Percentiles rank a stretch among this genome's conserved stretches.
Evolutionary conservation across 1,140 invertebrate genomes (phyloP).

Genomic region (Trinorchestia longiramus): DNA sequence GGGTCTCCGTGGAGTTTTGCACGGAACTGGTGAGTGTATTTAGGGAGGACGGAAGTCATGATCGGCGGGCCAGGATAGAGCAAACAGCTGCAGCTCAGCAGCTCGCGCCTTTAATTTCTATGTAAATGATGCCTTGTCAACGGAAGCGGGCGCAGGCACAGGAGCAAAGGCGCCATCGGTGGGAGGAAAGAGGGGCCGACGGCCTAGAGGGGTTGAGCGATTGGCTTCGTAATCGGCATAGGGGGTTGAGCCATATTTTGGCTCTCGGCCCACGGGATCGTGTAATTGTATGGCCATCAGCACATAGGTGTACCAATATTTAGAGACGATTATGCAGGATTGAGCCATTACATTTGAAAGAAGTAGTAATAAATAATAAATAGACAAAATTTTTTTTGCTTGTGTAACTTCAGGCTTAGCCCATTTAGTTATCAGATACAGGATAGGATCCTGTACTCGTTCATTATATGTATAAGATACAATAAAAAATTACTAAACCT

Average conservation of each 20-base stretch:
- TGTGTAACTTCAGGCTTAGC: no score
- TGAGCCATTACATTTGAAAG: no score
- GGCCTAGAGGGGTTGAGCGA: not conserved
- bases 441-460: no score
- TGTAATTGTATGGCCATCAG: not conserved
- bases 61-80: constrained; percentile 42
- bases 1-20: not conserved
- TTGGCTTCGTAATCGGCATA: not conserved
- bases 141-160: constrained; percentile 23
- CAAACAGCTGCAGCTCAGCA: constrained; percentile 47
- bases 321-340: no score
- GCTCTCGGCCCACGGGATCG: not conserved
- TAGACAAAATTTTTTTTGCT: no score
- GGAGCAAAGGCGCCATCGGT: not conserved
- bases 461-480: no score
- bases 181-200: not conserved
- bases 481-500: no score
- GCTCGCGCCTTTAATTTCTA: constrained; percentile 49
- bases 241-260: not conserved
- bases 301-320: not conserved
- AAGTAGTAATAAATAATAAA: no score
- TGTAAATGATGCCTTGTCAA: constrained; percentile 53
- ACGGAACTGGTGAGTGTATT: not conserved
- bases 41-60: constrained; percentile 13
- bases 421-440: no score